These are phyloP conservation scores for Neolamprologus fasciatus DNA, from an alignment of 2,113 vertebrate species.

Conservation along the genomic window DNA sequence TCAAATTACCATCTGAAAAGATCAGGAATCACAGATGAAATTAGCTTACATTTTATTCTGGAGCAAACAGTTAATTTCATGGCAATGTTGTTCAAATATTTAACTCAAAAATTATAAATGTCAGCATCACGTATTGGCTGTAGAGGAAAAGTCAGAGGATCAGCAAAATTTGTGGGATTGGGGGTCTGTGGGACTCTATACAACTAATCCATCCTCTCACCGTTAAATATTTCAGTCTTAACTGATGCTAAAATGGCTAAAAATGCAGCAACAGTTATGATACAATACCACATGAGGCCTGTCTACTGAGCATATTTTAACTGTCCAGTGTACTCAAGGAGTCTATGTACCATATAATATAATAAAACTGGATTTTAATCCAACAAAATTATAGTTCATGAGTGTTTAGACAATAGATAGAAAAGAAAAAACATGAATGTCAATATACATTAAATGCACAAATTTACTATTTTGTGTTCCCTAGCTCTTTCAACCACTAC, in stretches of 20 bases:
- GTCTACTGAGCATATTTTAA: conserved; percentile 20
- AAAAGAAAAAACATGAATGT: conserved; percentile 12
- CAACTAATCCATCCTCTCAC: background rate
- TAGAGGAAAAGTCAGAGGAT: background rate
- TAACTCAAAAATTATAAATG: background rate
- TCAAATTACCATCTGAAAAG: background rate
- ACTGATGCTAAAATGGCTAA: background rate
- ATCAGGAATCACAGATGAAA: background rate
- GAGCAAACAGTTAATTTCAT: background rate
- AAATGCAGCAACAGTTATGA: background rate
- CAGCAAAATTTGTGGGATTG: background rate
- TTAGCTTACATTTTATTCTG: background rate
- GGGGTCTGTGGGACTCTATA: background rate
- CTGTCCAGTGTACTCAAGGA: conserved; percentile 66
- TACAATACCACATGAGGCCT: background rate
- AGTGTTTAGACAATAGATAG: conserved; percentile 27
- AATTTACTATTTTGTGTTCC: background rate
- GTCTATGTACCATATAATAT: conserved; percentile 50
- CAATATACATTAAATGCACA: conserved; percentile 12
- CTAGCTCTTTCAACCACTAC: background rate
- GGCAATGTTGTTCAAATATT: background rate
- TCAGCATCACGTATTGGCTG: background rate
- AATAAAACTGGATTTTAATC: conserved; percentile 33
- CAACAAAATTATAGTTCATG: conserved; percentile 1
- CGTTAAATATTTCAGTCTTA: background rate